Percentiles rank a stretch among this genome's conserved stretches.
These are phyloP conservation scores for Pardalotus punctatus DNA, from an alignment of 2,113 vertebrate species.

Conservation along the genomic window DNA sequence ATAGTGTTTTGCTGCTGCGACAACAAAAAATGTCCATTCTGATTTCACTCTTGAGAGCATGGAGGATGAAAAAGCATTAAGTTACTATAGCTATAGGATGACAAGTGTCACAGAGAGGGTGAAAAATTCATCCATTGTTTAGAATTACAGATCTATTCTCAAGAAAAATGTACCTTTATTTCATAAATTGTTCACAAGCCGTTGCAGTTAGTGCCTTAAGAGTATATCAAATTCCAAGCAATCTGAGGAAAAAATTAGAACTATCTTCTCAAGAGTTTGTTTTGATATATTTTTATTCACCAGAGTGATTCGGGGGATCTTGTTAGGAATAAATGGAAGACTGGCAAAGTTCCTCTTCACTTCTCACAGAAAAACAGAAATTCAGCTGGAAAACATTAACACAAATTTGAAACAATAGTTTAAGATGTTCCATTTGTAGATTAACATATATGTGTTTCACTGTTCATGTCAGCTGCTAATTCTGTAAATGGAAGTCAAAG, in stretches of 20 bases:
- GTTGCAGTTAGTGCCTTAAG: neutral
- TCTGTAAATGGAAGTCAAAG: neutral
- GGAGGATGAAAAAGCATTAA: neutral
- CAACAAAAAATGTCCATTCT: neutral
- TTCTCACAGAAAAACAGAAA: neutral
- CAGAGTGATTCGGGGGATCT: neutral
- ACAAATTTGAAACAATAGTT: neutral
- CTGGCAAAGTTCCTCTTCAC: neutral
- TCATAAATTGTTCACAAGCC: neutral
- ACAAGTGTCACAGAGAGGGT: neutral
- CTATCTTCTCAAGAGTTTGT: neutral
- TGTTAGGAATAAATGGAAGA: neutral
- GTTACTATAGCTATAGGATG: neutral
- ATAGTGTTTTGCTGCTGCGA: constrained; percentile 14
- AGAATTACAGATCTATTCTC: neutral
- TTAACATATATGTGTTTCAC: neutral
- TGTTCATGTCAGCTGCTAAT: neutral
- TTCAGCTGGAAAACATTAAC: neutral
- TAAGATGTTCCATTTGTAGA: neutral
- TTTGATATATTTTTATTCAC: neutral
- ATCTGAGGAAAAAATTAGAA: neutral
- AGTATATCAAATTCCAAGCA: constrained; percentile 16
- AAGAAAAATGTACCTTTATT: neutral
- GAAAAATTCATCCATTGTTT: neutral
- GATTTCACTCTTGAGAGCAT: neutral